These are phyloP conservation scores for Electrona antarctica DNA, from an alignment of 2,113 vertebrate species.

Conservation along the genomic window DNA sequence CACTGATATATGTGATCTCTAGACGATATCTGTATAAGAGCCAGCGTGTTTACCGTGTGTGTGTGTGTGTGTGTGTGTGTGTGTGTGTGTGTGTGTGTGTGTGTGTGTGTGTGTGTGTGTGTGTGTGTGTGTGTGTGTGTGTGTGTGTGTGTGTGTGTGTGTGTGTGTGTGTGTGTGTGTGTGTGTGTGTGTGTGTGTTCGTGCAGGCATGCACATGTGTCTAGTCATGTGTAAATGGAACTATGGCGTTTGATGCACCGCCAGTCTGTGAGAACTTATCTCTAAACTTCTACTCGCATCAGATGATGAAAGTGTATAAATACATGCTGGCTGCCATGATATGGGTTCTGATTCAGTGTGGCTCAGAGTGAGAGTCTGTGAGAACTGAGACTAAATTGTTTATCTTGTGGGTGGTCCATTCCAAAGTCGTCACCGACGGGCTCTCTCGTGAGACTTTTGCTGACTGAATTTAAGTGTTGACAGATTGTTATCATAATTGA, in stretches of 20 bases:
- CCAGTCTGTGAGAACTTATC: constrained; percentile 6
- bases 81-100: constrained; percentile 3
- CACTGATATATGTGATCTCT: too few species aligned
- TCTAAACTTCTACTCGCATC: too few species aligned
- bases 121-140: constrained; percentile 6
- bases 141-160: not conserved
- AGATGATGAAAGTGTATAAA: too few species aligned
- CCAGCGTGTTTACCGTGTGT: not conserved
- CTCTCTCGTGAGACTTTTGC: constrained; percentile 7
- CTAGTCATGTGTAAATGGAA: not conserved
- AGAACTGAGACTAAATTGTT: constrained; percentile 29
- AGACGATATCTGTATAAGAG: not conserved
- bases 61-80: not conserved
- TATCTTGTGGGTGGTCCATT: constrained; percentile 33
- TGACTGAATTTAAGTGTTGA: not conserved
- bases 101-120: constrained; percentile 2
- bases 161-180: constrained; percentile 6
- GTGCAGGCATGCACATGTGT: not conserved
- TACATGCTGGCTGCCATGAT: too few species aligned
- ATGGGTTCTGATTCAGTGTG: too few species aligned
- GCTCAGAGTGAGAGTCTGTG: too few species aligned
- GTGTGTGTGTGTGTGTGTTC: constrained; percentile 1
- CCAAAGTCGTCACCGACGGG: constrained; percentile 29
- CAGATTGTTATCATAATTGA: not conserved
- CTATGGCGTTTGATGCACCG: not conserved